phyloP scores from a whole-genome alignment of 2,113 vertebrate genomes.

The Diadophis punctatus region DNA sequence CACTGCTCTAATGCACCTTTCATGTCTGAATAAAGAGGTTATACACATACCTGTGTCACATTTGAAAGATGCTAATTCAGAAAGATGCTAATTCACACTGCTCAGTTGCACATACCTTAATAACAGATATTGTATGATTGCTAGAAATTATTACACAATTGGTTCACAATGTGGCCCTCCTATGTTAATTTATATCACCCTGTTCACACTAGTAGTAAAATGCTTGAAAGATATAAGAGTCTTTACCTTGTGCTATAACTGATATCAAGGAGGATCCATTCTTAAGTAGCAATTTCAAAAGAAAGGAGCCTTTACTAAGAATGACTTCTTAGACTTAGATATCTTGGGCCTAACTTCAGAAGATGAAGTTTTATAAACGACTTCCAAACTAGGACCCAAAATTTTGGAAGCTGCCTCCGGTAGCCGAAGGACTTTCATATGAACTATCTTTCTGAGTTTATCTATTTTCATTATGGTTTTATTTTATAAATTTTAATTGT shows the following conservation, averaged over 20 bases:
- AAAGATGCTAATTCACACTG: neutral
- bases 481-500: neutral
- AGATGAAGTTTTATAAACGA: neutral
- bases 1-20: conserved; percentile 7
- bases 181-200: neutral
- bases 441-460: neutral
- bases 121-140: neutral
- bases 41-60: neutral
- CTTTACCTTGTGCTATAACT: neutral
- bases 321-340: neutral
- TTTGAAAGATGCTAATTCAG: neutral
- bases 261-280: neutral
- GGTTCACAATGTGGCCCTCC: neutral
- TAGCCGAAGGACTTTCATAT: neutral
- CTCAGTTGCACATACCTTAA: neutral
- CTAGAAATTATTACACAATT: neutral
- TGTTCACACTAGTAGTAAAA: neutral
- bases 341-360: neutral
- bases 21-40: neutral
- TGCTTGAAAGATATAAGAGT: neutral
- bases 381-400: neutral
- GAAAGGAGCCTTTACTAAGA: neutral
- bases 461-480: neutral
- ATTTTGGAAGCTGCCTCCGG: neutral
- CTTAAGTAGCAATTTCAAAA: neutral